Conservation (phyloP, 53 echinoderm and acorn worm species). For the Luidia sarsii region DNA sequence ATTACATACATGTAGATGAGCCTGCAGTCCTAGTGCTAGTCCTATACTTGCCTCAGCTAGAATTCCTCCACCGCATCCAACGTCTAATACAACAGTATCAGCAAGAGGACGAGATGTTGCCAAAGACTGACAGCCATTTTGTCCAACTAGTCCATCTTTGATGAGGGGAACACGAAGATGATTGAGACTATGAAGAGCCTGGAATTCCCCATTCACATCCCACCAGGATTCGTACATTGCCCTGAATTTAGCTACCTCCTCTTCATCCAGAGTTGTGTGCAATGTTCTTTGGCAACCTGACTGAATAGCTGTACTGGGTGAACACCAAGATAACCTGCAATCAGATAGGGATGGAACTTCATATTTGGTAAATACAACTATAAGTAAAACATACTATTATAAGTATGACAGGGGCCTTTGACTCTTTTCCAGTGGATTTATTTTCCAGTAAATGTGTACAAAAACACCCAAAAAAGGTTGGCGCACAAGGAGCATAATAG, state of each 20-base stretch:
- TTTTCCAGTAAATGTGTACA: no score
- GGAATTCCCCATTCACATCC: constrained; percentile 80
- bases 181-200: constrained; percentile 80
- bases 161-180: constrained; percentile 87
- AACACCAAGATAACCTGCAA: no score
- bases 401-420: no score
- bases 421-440: no score
- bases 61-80: constrained; percentile 96
- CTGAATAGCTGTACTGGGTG: no score
- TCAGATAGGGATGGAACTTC: no score
- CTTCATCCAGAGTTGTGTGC: constrained; percentile 63
- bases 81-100: constrained; percentile 81
- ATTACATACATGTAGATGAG: not conserved
- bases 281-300: not conserved
- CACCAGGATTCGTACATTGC: constrained; percentile 62
- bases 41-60: constrained; percentile 76
- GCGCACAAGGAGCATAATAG: no score
- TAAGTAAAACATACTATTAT: no score
- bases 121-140: not conserved
- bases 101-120: constrained; percentile 53
- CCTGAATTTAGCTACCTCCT: constrained; percentile 80
- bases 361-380: no score
- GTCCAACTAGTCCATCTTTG: constrained; percentile 52
- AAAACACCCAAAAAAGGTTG: no score
- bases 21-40: not conserved